phyloP scores from a whole-genome alignment of 2,113 vertebrate genomes.

The Arvicanthis niloticus region DNA sequence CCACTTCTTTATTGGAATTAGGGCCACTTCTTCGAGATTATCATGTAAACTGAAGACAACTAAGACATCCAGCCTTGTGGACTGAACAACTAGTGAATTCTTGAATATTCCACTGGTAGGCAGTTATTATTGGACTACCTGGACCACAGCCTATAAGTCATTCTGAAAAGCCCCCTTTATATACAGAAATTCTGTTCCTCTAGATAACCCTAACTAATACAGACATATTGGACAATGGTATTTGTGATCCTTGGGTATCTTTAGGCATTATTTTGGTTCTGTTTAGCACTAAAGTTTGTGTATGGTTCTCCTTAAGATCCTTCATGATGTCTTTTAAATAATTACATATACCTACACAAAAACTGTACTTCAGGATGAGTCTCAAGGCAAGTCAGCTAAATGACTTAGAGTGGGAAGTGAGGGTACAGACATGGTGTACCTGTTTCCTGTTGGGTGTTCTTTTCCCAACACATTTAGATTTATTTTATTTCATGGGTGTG shows the following conservation, averaged over 20 bases:
- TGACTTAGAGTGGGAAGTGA: not conserved
- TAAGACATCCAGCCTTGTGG: not conserved
- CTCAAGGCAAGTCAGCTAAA: slow-evolving; percentile 13
- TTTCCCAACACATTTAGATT: not conserved
- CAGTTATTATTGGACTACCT: not conserved
- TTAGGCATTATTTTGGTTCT: not conserved
- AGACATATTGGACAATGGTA: not conserved
- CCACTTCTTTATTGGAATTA: not conserved
- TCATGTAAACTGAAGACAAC: not conserved
- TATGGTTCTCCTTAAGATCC: not conserved
- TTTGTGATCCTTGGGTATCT: not conserved
- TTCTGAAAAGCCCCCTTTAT: not conserved
- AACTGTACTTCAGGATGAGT: not conserved
- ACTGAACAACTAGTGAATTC: not conserved
- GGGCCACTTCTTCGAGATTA: not conserved
- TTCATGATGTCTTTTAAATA: not conserved
- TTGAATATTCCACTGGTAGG: not conserved
- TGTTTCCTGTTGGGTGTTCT: not conserved
- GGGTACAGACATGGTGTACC: not conserved
- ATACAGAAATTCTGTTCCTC: not conserved
- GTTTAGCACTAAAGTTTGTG: not conserved
- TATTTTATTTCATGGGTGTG: slow-evolving; percentile 25
- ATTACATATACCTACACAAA: not conserved
- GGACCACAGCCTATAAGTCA: not conserved
- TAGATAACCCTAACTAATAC: not conserved